These are phyloP conservation scores for Schizaphis graminum DNA, from an alignment of 2,888 invertebrate genomes.

Conservation along the genomic window DNA sequence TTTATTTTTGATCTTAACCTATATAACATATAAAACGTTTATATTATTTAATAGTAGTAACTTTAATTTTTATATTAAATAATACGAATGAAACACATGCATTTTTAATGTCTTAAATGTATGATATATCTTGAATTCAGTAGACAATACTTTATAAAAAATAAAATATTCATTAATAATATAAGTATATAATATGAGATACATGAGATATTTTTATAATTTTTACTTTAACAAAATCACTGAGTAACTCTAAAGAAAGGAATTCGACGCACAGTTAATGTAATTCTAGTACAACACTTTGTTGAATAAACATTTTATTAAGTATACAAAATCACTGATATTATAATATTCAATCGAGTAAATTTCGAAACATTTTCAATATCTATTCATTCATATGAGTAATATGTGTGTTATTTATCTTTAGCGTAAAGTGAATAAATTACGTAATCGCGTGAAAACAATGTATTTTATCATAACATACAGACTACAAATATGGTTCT, in stretches of 20 bases:
- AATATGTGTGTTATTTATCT: not conserved
- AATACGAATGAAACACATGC: not conserved
- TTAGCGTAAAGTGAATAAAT: not conserved
- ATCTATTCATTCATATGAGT: not conserved
- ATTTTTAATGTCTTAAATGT: not conserved
- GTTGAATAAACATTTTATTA: not conserved
- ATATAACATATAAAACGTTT: not conserved
- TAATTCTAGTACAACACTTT: not conserved
- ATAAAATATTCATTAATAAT: not conserved
- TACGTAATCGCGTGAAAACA: not conserved
- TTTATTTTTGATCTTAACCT: not conserved
- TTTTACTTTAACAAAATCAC: not conserved
- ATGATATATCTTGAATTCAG: not conserved
- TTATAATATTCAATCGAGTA: not conserved
- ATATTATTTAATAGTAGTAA: not conserved
- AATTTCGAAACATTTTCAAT: not conserved
- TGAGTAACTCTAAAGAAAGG: not conserved
- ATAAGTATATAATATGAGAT: no score
- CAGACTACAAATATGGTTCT: not conserved
- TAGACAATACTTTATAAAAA: not conserved
- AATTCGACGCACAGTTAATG: not conserved
- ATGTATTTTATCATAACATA: not conserved
- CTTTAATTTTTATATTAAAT: not conserved
- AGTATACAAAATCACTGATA: not conserved
- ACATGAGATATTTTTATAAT: not conserved